phyloP scores from a whole-genome alignment of 1,140 invertebrate genomes.

The Trissolcus basalis region DNA sequence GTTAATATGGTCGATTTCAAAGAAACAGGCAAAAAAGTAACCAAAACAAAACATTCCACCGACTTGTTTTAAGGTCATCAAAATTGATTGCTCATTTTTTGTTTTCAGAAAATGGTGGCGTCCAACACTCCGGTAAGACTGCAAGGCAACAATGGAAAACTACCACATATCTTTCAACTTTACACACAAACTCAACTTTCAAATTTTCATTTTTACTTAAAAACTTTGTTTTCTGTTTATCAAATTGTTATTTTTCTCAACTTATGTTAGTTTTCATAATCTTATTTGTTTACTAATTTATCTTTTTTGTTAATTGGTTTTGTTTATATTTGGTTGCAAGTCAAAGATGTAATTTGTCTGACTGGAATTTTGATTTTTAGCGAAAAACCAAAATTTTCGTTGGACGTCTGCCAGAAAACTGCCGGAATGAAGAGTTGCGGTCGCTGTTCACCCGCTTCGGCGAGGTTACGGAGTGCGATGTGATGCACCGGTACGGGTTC shows the following conservation, averaged over 20 bases:
- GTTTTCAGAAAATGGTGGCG: slow-evolving; percentile 62
- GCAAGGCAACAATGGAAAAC: too few relatives aligned
- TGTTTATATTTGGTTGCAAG: background rate
- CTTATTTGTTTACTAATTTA: too few relatives aligned
- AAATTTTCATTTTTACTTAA: too few relatives aligned
- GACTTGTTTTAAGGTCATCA: background rate
- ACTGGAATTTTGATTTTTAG: slow-evolving; percentile 51
- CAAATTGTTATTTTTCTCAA: too few relatives aligned
- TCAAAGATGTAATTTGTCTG: background rate
- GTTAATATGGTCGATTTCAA: slow-evolving; percentile 67
- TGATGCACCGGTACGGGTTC: slow-evolving; percentile 75
- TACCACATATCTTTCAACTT: too few relatives aligned
- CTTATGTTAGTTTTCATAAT: too few relatives aligned
- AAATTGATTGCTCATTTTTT: slow-evolving; percentile 17
- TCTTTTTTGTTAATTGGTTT: too few relatives aligned
- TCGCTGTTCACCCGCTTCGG: slow-evolving; percentile 73
- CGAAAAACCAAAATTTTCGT: slow-evolving; percentile 76
- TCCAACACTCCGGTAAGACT: slow-evolving; percentile 61
- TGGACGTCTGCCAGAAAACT: slow-evolving; percentile 74
- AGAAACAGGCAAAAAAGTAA: slow-evolving; percentile 58
- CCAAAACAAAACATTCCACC: background rate
- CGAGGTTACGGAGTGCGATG: slow-evolving; percentile 74
- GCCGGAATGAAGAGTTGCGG: slow-evolving; percentile 72
- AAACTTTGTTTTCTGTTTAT: too few relatives aligned
- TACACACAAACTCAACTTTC: too few relatives aligned